Percentiles rank a stretch among this genome's conserved stretches.
phyloP scores from a whole-genome alignment of 2,888 invertebrate genomes.

The Cheilosia soror region DNA sequence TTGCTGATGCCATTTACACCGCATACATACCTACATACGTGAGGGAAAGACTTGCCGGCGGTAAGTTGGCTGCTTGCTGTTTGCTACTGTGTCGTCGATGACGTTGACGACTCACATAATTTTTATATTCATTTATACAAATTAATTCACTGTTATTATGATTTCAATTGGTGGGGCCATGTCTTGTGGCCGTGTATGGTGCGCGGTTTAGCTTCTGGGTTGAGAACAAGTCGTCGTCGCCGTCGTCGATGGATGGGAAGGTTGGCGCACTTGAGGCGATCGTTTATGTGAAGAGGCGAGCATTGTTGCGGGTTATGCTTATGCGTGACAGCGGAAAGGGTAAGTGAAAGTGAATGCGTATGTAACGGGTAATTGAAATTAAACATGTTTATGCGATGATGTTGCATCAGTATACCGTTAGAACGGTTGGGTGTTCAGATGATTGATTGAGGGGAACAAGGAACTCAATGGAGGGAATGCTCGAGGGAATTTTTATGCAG shows the following conservation, averaged over 20 bases:
- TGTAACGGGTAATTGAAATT: constrained; percentile 35
- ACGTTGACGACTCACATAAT: constrained; percentile 76
- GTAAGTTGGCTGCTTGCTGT: constrained; percentile 17
- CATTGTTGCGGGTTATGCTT: constrained; percentile 23
- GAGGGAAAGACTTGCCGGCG: constrained; percentile 23
- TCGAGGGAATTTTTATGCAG: too few relatives aligned
- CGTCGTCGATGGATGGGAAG: constrained; percentile 27
- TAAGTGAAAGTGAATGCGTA: constrained; percentile 55
- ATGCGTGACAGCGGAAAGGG: constrained; percentile 27
- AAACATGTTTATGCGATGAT: not conserved
- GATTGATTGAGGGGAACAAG: not conserved
- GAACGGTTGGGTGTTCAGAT: not conserved
- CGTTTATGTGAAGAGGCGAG: constrained; percentile 12
- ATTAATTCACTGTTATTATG: constrained; percentile 80
- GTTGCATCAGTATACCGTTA: too few relatives aligned
- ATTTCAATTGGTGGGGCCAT: constrained; percentile 67
- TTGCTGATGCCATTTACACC: constrained; percentile 61
- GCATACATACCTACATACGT: not conserved
- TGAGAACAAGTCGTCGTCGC: constrained; percentile 36
- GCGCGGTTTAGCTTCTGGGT: constrained; percentile 60
- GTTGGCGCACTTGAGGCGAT: constrained; percentile 47
- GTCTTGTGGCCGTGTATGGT: constrained; percentile 60
- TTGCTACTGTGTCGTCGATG: constrained; percentile 40
- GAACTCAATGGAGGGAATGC: not conserved
- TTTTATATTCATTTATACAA: constrained; percentile 83